Evolutionary conservation across 2,888 invertebrate species (phyloP), one percentile per base, ranked within the genome.

Genomic region (Callinectes sapidus): DNA sequence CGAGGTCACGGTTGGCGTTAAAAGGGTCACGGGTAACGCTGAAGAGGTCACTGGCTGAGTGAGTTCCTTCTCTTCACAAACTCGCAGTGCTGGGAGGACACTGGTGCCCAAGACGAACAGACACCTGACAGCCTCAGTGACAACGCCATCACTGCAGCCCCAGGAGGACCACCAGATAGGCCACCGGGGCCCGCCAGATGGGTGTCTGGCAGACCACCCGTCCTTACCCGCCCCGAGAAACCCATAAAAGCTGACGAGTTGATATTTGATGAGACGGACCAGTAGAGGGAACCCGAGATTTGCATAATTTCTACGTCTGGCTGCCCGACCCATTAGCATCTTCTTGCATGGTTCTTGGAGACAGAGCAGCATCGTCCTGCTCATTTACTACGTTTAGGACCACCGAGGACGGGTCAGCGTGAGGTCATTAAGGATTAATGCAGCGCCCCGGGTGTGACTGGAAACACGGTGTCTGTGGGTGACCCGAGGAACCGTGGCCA

Each of bases 291-390:
- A 55, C 91, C 81, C 39, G 35, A 81, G 77, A 91, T 91, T 91
- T 91, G 91, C 91, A 91, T 91, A 91, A 91, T 91, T 91, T 71
- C 89, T 91, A 91, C 88, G 81, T 91, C 91, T 91, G 91, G 88
- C 35, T n/a, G 81, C 54, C 55, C 35, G 54, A 39, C 77, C 71
- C 88, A 91, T 91, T 91, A 91, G 91, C 91, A 91, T 91, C 81
- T 71, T 81, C 88, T 91, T 88, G 91, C 91, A 91, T 91, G 91
- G 91, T 91, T 91, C 88, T 88, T 90, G 91, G 91, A 91, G 91
- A 91, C 91, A 91, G 89, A 88, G 89, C 81, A 77, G 81, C 91
- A 81, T 89, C 88, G 23, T 55, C 81, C 81, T 91, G 88, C 88
- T 91, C 71, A 88, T 91, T 89, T 88, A 89, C 55, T 48, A 88